These are phyloP conservation scores for Chymomyza costata DNA, from an alignment of 1,140 invertebrate genomes.

Conservation along the genomic window DNA sequence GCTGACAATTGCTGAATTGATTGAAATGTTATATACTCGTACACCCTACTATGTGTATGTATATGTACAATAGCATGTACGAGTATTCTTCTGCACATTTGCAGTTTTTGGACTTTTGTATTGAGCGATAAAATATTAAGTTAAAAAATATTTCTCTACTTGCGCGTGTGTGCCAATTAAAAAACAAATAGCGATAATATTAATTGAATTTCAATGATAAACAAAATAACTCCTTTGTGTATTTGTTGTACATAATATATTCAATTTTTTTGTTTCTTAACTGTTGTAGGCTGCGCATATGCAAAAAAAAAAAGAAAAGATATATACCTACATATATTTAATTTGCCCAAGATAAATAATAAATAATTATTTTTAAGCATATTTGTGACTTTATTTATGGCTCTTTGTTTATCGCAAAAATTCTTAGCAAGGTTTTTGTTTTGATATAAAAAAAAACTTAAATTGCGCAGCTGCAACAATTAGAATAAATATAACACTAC, in stretches of 20 bases:
- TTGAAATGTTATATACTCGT: too few relatives aligned
- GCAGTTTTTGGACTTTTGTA: too few relatives aligned
- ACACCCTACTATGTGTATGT: too few relatives aligned
- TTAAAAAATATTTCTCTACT: too few relatives aligned
- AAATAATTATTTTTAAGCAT: slow-evolving; percentile 51
- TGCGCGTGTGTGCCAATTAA: slow-evolving; percentile 54
- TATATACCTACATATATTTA: slow-evolving; percentile 22
- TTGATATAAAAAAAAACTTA: too few relatives aligned
- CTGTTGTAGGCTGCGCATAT: neutral
- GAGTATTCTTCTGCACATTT: too few relatives aligned
- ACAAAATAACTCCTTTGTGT: too few relatives aligned
- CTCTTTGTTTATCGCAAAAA: too few relatives aligned
- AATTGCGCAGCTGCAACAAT: slow-evolving; percentile 48
- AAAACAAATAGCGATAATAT: slow-evolving; percentile 46
- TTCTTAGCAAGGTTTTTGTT: too few relatives aligned
- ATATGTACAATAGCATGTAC: too few relatives aligned
- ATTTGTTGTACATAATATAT: neutral
- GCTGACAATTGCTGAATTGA: slow-evolving; percentile 29
- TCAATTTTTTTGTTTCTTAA: slow-evolving; percentile 1
- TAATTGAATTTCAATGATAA: slow-evolving; percentile 61
- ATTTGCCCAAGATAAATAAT: slow-evolving; percentile 35
- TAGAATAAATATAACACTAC: too few relatives aligned
- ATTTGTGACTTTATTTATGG: slow-evolving; percentile 45
- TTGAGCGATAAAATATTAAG: too few relatives aligned
- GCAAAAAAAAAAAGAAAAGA: slow-evolving; percentile 33